Base-by-base conservation (phyloP, 2,888 invertebrate species). In the Anagyrus pseudococci region DNA sequence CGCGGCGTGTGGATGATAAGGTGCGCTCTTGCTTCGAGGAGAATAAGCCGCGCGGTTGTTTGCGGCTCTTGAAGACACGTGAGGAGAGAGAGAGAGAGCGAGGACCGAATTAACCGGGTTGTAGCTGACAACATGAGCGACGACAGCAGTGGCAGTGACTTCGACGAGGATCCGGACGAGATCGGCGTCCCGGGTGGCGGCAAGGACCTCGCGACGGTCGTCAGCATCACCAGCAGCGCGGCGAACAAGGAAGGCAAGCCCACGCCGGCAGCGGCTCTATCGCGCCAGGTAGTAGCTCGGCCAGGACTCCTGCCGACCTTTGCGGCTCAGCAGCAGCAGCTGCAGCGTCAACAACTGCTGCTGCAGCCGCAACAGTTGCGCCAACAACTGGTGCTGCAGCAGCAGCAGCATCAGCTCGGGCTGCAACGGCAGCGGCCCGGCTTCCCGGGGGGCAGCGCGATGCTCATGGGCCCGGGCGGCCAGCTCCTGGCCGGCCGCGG, bases 81-180 rank as follows among this genome's bases (percentile, higher is more conserved):
- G n/a, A n/a, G n/a, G n/a, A n/a, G n/a, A n/a, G n/a, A n/a, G n/a
- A n/a, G n/a, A n/a, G n/a, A n/a, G n/a, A n/a, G n/a, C n/a, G n/a
- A n/a, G n/a, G n/a, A n/a, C n/a, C n/a, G n/a, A n/a, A n/a, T n/a
- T n/a, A n/a, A n/a, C n/a, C n/a, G n/a, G n/a, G n/a, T n/a, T n/a
- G n/a, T n/a, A n/a, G n/a, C n/a, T n/a, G n/a, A n/a, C n/a, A 53
- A 49, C 15, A 19, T 26, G 37, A 37, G 33, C 33, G 33, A 37
- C 43, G 64, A 59, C 17, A 64, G 64, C 67, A 80, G 80, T 59
- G 87, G 85, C 47, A 87, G 87, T 37, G 92, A 92, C 78, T 92
- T 92, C 75, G 92, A 92, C 77, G 93, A 92, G 73, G 94, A 94
- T 85, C 94, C 94, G 61, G 94, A 94, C 81, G 93, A 91, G 83